Conservation (phyloP, 2,888 invertebrate genomes). For the Pharmacophagus antenor region DNA sequence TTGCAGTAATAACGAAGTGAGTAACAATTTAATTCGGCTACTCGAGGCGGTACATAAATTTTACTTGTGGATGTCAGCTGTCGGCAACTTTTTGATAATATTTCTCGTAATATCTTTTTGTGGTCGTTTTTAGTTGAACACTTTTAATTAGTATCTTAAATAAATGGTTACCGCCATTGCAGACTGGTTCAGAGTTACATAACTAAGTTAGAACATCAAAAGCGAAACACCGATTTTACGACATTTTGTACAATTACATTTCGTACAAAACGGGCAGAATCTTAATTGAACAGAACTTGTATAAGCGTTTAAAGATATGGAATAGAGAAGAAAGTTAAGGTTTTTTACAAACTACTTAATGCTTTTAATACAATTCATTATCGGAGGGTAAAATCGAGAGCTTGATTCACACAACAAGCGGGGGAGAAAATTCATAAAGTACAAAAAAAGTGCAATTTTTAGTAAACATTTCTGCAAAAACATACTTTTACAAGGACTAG, state of each 20-base stretch:
- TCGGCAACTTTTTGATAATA: conserved; percentile 71
- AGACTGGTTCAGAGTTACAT: too few relatives aligned
- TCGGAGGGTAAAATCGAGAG: too few relatives aligned
- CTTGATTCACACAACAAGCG: too few relatives aligned
- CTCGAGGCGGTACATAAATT: conserved; percentile 69
- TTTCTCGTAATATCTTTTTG: conserved; percentile 75
- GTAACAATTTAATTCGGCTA: conserved; percentile 73
- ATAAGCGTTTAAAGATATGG: too few relatives aligned
- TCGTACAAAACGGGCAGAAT: neutral
- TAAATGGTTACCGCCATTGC: conserved; percentile 50
- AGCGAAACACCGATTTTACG: neutral
- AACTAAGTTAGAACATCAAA: neutral
- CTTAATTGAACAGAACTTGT: neutral
- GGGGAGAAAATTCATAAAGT: too few relatives aligned
- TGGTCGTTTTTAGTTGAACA: conserved; percentile 70
- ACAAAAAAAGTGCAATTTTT: too few relatives aligned
- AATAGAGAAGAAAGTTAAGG: too few relatives aligned
- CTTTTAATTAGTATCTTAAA: conserved; percentile 74
- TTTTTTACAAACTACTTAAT: too few relatives aligned
- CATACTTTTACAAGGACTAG: too few relatives aligned
- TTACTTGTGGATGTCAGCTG: conserved; percentile 77
- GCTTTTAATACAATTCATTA: too few relatives aligned
- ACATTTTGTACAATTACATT: neutral
- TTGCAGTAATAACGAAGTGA: conserved; percentile 72
- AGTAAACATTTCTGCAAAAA: too few relatives aligned